These are phyloP conservation scores for Lithobates pipiens DNA, from an alignment of 2,797 vertebrate species.

Conservation along the genomic window DNA sequence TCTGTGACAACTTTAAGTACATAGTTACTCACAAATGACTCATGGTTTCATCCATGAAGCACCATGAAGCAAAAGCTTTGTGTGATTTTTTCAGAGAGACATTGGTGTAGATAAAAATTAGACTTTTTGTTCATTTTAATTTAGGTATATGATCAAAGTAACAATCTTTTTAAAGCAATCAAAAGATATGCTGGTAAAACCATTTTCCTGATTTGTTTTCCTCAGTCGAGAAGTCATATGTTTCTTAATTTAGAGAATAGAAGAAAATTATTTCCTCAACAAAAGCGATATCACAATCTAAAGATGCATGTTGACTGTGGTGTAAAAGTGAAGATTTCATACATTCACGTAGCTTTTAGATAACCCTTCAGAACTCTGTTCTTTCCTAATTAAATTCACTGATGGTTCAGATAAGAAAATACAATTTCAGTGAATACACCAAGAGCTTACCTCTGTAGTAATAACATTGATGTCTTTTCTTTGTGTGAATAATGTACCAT, in stretches of 20 bases:
- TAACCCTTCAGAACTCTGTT: constrained; percentile 14
- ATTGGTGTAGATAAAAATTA: background rate
- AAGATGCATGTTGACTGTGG: constrained; percentile 1
- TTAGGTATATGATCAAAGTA: background rate
- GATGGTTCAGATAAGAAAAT: constrained; percentile 29
- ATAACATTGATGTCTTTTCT: constrained; percentile 25
- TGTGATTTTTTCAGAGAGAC: constrained; percentile 8
- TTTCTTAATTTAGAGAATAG: background rate
- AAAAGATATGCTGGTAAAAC: background rate
- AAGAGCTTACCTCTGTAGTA: background rate
- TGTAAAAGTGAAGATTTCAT: constrained; percentile 16
- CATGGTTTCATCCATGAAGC: constrained; percentile 8
- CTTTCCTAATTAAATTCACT: constrained; percentile 44
- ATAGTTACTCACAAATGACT: constrained; percentile 32
- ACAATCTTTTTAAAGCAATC: background rate
- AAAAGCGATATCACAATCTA: constrained; percentile 8
- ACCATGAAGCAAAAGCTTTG: constrained; percentile 18
- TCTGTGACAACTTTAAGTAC: constrained; percentile 18
- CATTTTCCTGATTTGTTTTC: constrained; percentile 26
- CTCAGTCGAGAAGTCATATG: background rate
- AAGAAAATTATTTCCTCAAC: background rate
- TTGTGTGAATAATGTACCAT: constrained; percentile 10
- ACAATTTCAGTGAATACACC: constrained; percentile 4
- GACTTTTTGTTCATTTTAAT: background rate
- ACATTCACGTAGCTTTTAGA: constrained; percentile 8